phyloP scores from a whole-genome alignment of 2,888 invertebrate genomes.

The Xestia rhomboidea region DNA sequence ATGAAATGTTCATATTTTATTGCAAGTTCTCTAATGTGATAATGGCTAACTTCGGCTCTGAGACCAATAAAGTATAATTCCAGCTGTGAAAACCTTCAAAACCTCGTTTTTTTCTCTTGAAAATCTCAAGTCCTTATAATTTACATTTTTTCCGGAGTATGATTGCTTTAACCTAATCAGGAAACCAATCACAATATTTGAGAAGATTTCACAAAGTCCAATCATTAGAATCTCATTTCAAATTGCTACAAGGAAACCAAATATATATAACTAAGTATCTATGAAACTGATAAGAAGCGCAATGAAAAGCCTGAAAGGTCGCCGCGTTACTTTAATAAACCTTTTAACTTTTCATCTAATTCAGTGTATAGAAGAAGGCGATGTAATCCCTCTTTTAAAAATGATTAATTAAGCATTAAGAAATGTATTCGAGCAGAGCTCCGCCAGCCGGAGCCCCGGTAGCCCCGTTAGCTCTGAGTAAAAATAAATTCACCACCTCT shows the following conservation, averaged over 20 bases:
- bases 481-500: conserved; percentile 59
- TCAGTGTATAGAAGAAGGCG: conserved; percentile 13
- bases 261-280: not conserved
- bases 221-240: conserved; percentile 4
- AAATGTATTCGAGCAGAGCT: conserved; percentile 42
- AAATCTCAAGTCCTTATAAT: not conserved
- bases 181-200: not conserved
- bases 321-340: conserved; percentile 52
- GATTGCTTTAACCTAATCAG: not conserved
- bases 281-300: conserved; percentile 37
- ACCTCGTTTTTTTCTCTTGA: not conserved
- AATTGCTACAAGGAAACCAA: not conserved
- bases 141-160: not conserved
- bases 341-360: conserved; percentile 55
- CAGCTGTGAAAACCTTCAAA: not conserved
- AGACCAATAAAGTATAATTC: not conserved
- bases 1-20: not conserved
- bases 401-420: conserved; percentile 63
- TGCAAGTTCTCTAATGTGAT: not conserved
- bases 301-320: conserved; percentile 46
- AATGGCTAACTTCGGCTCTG: not conserved
- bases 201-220: no score
- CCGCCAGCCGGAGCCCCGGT: not conserved
- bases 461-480: conserved; percentile 9
- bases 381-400: conserved; percentile 42